Evolutionary conservation across 2,888 invertebrate species (phyloP), one percentile per base, ranked within the genome.

Genomic region (Sesia bembeciformis): DNA sequence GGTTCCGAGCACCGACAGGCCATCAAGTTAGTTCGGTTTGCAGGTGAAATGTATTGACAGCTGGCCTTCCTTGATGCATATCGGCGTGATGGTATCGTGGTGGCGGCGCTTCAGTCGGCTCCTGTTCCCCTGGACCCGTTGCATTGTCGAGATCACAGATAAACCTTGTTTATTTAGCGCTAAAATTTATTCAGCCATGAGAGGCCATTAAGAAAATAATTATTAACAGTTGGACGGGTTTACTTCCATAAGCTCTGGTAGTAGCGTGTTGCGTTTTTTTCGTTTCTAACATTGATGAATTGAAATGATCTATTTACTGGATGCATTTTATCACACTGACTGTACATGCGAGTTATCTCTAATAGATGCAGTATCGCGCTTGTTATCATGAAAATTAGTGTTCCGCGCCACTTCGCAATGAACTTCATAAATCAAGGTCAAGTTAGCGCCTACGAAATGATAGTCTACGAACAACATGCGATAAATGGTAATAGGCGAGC

Each of bases 11-110:
- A 62, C 64, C 64, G 83, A 84, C 82, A 75, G 78, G 68, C 78
- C 84, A 82, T 86, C 85, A 84, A 79, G 80, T 76, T 62, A 60
- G 66, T 56, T 72, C 68, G 72, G 73, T 68, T 75, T 71, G 78
- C 87, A 84, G 82, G 85, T 88, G 87, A 87, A 83, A 81, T 84
- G 87, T 87, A 88, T 87, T 87, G 88, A 89, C 88, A 86, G 84
- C 78, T 86, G 83, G 88, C 86, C 88, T 88, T 88, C 88, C 88
- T 87, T 85, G 88, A 89, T 89, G 79, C 76, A 69, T 88, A 89
- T 88, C 88, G 82, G 83, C 68, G 84, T 86, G 88, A 87, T 88
- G 82, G 79, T 87, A 87, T 87, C 87, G 76, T 66, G 68, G 68
- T 64, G 68, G 81, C 87, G 86, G 86, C 85, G 82, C 83, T 85